These are phyloP conservation scores for Cryptomyrus ogoouensis DNA, from an alignment of 2,113 vertebrate species.

Conservation along the genomic window DNA sequence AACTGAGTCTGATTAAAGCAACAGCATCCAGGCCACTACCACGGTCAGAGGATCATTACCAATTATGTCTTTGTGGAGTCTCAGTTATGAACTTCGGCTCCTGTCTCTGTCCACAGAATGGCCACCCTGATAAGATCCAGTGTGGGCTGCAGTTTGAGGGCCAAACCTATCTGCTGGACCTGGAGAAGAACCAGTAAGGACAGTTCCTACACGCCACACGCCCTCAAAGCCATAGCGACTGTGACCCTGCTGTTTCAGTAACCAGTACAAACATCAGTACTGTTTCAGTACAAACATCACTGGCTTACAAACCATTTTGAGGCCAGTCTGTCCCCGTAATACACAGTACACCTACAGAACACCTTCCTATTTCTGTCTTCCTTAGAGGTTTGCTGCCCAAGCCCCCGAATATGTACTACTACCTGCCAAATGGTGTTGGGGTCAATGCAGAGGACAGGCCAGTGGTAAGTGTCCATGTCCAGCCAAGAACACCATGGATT, in stretches of 20 bases:
- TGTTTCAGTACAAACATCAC: neutral
- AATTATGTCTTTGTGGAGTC: neutral
- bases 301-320: neutral
- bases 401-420: conserved; percentile 64
- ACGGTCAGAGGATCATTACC: neutral
- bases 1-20: neutral
- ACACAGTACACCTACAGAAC: neutral
- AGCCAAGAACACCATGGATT: neutral
- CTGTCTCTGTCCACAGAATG: conserved; percentile 41
- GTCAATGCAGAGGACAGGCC: conserved; percentile 46
- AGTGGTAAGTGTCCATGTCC: conserved; percentile 59
- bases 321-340: neutral
- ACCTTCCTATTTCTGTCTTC: conserved; percentile 1
- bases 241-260: neutral
- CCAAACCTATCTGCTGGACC: conserved; percentile 60
- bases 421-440: conserved; percentile 70
- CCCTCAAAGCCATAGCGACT: neutral
- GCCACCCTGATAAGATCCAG: conserved; percentile 56
- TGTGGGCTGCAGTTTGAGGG: conserved; percentile 67
- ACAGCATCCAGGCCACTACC: neutral
- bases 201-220: neutral
- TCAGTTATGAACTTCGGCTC: neutral
- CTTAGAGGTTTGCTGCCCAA: conserved; percentile 68
- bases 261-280: neutral
- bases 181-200: conserved; percentile 78